Conservation (phyloP, 2,888 invertebrate genomes). For the Eustalomyia histrio region DNA sequence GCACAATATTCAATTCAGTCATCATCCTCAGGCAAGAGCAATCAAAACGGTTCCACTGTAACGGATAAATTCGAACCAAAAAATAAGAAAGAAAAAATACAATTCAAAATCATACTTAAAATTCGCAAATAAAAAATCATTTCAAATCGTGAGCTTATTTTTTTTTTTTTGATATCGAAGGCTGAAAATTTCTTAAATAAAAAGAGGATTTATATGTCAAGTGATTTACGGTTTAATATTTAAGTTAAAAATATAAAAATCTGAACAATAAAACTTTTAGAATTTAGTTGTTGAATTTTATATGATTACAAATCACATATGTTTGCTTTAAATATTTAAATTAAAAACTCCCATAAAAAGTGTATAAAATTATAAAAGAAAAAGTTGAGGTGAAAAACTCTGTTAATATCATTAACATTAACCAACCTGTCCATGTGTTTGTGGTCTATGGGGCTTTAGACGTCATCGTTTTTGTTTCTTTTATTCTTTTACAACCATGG, state of each 20-base stretch:
- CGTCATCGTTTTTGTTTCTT: conserved; percentile 47
- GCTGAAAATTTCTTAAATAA: conserved; percentile 41
- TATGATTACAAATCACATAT: conserved; percentile 29
- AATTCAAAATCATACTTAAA: conserved; percentile 1
- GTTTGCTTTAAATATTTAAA: conserved; percentile 30
- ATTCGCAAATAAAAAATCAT: conserved; percentile 32
- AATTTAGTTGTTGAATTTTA: neutral
- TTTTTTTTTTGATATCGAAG: conserved; percentile 11
- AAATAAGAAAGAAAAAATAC: neutral
- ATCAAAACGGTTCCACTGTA: conserved; percentile 45
- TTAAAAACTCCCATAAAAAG: neutral
- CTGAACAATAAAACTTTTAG: conserved; percentile 26
- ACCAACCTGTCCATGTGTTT: conserved; percentile 14
- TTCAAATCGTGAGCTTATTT: conserved; percentile 11
- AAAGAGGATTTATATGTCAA: conserved; percentile 42
- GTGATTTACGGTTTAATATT: conserved; percentile 51
- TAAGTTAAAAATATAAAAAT: conserved; percentile 38
- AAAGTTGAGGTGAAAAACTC: neutral
- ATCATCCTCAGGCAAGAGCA: conserved; percentile 62
- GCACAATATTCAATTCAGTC: conserved; percentile 62
- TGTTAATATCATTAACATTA: conserved; percentile 11
- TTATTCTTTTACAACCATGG: conserved; percentile 25
- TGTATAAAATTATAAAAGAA: neutral
- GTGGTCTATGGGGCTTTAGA: conserved; percentile 37
- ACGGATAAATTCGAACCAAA: conserved; percentile 30